Conservation (phyloP, 2,113 vertebrate genomes). For the Cephalopterus ornatus region DNA sequence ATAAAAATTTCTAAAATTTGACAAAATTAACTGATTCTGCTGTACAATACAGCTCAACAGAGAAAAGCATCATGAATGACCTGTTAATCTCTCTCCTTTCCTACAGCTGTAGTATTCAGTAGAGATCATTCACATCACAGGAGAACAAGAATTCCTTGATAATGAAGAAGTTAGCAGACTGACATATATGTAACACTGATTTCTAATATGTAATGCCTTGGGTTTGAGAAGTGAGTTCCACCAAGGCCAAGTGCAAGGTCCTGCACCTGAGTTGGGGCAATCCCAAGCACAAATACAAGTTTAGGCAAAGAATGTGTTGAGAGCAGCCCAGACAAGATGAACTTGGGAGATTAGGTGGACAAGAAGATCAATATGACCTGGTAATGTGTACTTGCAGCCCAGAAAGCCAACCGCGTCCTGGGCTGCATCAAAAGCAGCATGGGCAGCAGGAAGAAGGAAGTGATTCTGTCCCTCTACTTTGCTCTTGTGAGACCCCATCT, state of each 20-base stretch:
- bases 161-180: background rate
- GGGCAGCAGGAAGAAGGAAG: rapidly evolving
- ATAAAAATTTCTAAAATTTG: background rate
- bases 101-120: background rate
- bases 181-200: background rate
- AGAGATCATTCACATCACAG: background rate
- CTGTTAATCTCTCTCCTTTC: background rate
- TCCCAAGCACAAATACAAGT: background rate
- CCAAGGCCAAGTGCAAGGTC: background rate
- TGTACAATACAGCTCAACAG: background rate
- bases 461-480: background rate
- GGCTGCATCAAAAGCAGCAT: rapidly evolving
- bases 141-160: background rate
- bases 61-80: background rate
- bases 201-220: background rate
- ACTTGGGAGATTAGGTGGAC: too few relatives aligned
- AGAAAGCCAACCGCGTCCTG: rapidly evolving
- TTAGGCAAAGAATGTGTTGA: background rate
- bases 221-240: background rate
- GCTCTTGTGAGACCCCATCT: background rate
- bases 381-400: background rate
- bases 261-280: rapidly evolving
- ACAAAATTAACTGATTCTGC: background rate
- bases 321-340: background rate
- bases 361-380: background rate